Evolutionary conservation across 2,888 invertebrate species (phyloP).

Genomic region (Melinaea menophilus): DNA sequence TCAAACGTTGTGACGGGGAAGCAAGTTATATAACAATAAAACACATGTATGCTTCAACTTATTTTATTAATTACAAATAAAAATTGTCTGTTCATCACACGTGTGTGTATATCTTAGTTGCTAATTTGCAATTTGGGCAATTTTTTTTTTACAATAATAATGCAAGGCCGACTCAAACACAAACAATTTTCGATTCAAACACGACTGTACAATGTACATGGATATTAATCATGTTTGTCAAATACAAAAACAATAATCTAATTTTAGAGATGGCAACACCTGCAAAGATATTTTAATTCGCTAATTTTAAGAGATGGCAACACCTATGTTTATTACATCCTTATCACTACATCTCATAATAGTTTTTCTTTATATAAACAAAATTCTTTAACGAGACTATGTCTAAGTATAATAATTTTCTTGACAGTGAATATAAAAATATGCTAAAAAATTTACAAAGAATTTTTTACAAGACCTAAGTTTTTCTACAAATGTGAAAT

Average conservation of each 20-base stretch:
- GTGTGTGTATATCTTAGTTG: constrained; percentile 61
- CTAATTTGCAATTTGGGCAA: constrained; percentile 50
- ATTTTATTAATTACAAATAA: constrained; percentile 63
- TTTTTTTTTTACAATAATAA: constrained; percentile 17
- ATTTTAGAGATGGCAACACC: too few relatives aligned
- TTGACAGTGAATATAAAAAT: too few relatives aligned
- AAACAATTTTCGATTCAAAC: constrained; percentile 39
- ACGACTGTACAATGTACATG: constrained; percentile 25
- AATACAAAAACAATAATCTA: constrained; percentile 13
- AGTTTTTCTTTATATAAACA: not conserved
- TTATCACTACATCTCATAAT: not conserved
- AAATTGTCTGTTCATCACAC: constrained; percentile 65
- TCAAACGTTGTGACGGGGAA: constrained; percentile 66
- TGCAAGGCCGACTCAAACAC: constrained; percentile 29
- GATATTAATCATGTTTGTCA: constrained; percentile 30
- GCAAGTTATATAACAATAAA: constrained; percentile 54
- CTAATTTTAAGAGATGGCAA: constrained; percentile 12
- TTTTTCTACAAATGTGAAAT: too few relatives aligned
- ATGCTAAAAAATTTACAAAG: too few relatives aligned
- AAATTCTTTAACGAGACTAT: not conserved
- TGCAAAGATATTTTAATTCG: too few relatives aligned
- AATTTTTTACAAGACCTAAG: too few relatives aligned
- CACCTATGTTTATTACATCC: not conserved
- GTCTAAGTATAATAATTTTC: too few relatives aligned
- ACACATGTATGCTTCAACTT: constrained; percentile 48